Base-by-base conservation (phyloP, 1,140 invertebrate genomes). In the Anthonomus grandis region DNA sequence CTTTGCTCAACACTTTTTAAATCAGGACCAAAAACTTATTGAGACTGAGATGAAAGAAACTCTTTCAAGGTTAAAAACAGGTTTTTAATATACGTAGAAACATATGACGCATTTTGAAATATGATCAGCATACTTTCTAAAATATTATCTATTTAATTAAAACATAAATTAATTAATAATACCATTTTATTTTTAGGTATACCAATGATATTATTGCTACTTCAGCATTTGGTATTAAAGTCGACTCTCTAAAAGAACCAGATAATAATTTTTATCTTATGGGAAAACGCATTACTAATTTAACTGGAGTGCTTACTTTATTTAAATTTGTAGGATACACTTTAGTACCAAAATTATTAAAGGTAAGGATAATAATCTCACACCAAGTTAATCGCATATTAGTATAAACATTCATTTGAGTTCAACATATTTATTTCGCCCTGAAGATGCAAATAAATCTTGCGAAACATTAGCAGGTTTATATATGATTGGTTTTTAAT, bases 121-220 rank as follows among this genome's bases (percentile, higher is more conserved):
- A n/a, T n/a, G n/a, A n/a, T n/a, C n/a, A n/a, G n/a, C n/a, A n/a
- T n/a, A n/a, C n/a, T n/a, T n/a, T n/a, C n/a, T n/a, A n/a, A n/a
- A n/a, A n/a, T n/a, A n/a, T n/a, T n/a, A n/a, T n/a, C n/a, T n/a
- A n/a, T n/a, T n/a, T n/a, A n/a, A n/a, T n/a, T n/a, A n/a, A n/a
- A n/a, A n/a, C n/a, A n/a, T n/a, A n/a, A n/a, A n/a, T n/a, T n/a
- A 13, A 17, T 41, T 9, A 8, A 17, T 41, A 41, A 41, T 41
- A 1, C n/a, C n/a, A n/a, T n/a, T n/a, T n/a, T n/a, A n/a, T n/a
- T 15, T 41, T 41, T 0, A 65, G 70, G 49, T 75, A 44, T 31
- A 54, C 60, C 0, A 73, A 70, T 53, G 74, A 75, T 31, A 69
- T 72, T 0, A 75, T 76, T 42, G 71, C 70, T 3, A 65, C 62